These are phyloP conservation scores for Scomber japonicus DNA, from an alignment of 2,113 vertebrate genomes.

Conservation along the genomic window DNA sequence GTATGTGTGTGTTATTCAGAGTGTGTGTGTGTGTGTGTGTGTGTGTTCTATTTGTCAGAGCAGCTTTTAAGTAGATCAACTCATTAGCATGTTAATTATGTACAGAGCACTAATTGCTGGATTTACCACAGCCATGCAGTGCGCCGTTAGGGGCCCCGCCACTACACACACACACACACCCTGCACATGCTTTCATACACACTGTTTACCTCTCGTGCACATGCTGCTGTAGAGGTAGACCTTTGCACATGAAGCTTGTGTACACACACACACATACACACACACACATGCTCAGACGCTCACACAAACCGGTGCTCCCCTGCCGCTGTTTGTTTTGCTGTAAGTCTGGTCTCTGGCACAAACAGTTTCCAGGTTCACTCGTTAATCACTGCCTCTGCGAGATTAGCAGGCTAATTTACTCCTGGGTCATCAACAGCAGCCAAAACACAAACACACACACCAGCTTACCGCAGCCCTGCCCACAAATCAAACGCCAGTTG, in stretches of 20 bases:
- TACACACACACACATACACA: slow-evolving; percentile 24
- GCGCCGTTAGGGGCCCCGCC: slow-evolving; percentile 60
- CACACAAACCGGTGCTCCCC: slow-evolving; percentile 54
- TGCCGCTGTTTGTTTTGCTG: slow-evolving; percentile 80
- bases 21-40: slow-evolving; percentile 14
- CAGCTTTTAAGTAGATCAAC: slow-evolving; percentile 86
- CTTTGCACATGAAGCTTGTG: slow-evolving; percentile 46
- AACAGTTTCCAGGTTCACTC: slow-evolving; percentile 74
- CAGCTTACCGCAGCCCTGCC: slow-evolving; percentile 50
- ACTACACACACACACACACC: slow-evolving; percentile 16
- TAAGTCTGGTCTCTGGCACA: slow-evolving; percentile 73
- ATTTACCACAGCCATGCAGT: slow-evolving; percentile 77
- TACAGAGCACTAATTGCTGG: slow-evolving; percentile 86
- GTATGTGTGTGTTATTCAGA: slow-evolving; percentile 42
- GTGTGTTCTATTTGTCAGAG: slow-evolving; percentile 69
- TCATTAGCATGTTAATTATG: slow-evolving; percentile 90
- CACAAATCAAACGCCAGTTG: slow-evolving; percentile 71
- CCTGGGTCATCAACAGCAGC: slow-evolving; percentile 78
- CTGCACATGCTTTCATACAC: slow-evolving; percentile 55
- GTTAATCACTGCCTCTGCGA: slow-evolving; percentile 82
- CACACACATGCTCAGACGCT: not conserved
- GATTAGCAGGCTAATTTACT: slow-evolving; percentile 85
- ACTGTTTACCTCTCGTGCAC: slow-evolving; percentile 53
- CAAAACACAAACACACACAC: slow-evolving; percentile 61
- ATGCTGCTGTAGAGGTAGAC: slow-evolving; percentile 63